These are phyloP conservation scores for Orthosia incerta DNA, from an alignment of 2,888 invertebrate species.

Conservation along the genomic window DNA sequence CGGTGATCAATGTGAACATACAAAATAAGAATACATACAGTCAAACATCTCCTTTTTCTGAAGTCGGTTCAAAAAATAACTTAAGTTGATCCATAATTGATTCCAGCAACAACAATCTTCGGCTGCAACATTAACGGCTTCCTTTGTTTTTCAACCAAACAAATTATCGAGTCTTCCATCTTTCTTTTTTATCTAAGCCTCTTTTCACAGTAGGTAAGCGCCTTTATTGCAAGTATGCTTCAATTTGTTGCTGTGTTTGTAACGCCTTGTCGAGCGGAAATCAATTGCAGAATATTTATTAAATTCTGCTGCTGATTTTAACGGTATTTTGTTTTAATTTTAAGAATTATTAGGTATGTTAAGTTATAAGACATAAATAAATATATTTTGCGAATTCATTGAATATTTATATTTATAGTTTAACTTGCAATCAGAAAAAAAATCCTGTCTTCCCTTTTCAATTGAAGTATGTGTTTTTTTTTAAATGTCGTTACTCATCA, in stretches of 20 bases:
- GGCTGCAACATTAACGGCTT: neutral
- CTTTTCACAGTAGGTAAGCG: conserved; percentile 29
- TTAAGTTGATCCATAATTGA: neutral
- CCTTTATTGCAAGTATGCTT: conserved; percentile 34
- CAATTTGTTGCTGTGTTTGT: conserved; percentile 1
- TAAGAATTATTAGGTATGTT: no score
- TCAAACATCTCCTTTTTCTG: no score
- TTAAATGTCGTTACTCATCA: no score
- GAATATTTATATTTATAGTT: no score
- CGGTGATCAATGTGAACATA: no score
- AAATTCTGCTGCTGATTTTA: conserved; percentile 8
- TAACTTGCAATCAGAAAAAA: no score
- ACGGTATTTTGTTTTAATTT: neutral
- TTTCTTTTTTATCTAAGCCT: conserved; percentile 28
- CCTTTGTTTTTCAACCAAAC: conserved; percentile 34
- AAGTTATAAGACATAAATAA: no score
- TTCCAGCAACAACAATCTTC: conserved; percentile 1
- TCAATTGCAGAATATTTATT: conserved; percentile 7
- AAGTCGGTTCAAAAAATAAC: neutral
- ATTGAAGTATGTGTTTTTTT: no score
- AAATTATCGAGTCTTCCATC: conserved; percentile 18
- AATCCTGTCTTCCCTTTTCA: no score
- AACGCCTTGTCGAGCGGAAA: conserved; percentile 13
- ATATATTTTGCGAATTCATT: no score
- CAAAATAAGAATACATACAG: no score